Evolutionary conservation across 2,797 vertebrate genomes (phyloP), one percentile per base, ranked within the genome.

Genomic region (Typhlichthys subterraneus): DNA sequence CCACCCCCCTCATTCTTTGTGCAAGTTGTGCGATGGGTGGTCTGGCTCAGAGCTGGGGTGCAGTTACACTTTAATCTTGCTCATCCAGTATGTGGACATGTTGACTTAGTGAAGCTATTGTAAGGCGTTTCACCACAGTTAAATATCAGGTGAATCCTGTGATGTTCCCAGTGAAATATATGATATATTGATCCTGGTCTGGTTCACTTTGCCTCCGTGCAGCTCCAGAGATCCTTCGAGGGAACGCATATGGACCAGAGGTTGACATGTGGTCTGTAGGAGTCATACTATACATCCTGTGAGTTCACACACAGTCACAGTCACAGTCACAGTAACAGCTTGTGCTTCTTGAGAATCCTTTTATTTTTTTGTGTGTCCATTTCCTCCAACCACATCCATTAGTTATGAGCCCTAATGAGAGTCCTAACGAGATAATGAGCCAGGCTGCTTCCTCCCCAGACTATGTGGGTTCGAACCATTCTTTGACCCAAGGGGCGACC

Each of bases 251-350:
- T 0, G 95, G 95, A 0, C 93, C 95, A 0, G 93, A 95, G 73
- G 95, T 96, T 78, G 95, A 97, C 83, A 95, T 96, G 94, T 96
- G 95, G 95, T 96, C 95, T 0, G 93, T 97, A 82, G 95, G 94
- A 0, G 94, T 95, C 82, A 95, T 96, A 87, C 91, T 95, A 56
- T 97, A 96, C 85, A 97, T 97, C 85, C 86, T 96, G 94, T 96
- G 90, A 95, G 95, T 93, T 58, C 59, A 5, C 13, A 13, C 69
- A 55, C 57, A 56, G 51, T n/a, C 13, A 14, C 31, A 56, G 51
- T n/a, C 13, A 14, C 31, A 29, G 11, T 6, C 12, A 51, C 7
- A 51, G n/a, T 48, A 4, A 12, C 9, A 12, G 11, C 12, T 49
- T 60, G 48, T 4, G 47, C 0, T 29, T 49, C 33, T 38, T 38